Percentiles rank a stretch among this genome's conserved stretches.
These are phyloP conservation scores for Stegophylla sp. DNA, from an alignment of 2,888 invertebrate species.

Conservation along the genomic window DNA sequence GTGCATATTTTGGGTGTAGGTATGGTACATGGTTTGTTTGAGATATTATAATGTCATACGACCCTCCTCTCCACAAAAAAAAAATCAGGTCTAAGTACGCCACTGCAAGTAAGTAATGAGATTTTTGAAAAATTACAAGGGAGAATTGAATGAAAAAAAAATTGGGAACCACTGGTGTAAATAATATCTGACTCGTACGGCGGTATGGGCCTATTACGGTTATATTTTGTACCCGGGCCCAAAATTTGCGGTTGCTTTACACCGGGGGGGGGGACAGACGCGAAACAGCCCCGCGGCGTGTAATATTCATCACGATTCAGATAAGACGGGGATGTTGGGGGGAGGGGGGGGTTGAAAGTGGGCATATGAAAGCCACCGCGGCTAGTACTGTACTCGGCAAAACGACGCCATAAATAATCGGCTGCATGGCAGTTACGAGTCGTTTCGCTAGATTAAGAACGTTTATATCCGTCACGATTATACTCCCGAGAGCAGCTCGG, in stretches of 20 bases:
- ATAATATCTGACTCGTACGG: not conserved
- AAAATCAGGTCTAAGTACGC: too few species aligned
- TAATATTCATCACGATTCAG: conserved; percentile 29
- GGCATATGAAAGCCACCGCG: not conserved
- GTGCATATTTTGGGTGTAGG: too few species aligned
- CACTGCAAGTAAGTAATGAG: too few species aligned
- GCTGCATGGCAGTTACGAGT: conserved; percentile 8
- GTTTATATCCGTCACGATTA: conserved; percentile 15
- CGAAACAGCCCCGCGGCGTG: not conserved
- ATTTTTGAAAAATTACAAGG: too few species aligned
- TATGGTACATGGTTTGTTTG: too few species aligned
- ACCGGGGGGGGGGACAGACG: not conserved
- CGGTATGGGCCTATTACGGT: too few species aligned
- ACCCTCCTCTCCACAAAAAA: too few species aligned
- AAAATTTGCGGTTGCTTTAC: not conserved
- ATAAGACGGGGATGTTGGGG: not conserved
- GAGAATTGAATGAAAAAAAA: too few species aligned
- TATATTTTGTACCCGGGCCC: too few species aligned
- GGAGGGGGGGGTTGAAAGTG: not conserved
- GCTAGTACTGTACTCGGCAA: not conserved
- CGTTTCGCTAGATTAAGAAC: conserved; percentile 33
- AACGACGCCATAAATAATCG: conserved; percentile 39
- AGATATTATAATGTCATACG: too few species aligned
- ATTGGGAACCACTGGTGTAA: not conserved
- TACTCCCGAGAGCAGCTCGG: not conserved